A percentile compares a stretch with the other conserved stretches of the same genome.
These are phyloP conservation scores for Heliconius hermathena DNA, from an alignment of 1,140 invertebrate species.

Conservation along the genomic window DNA sequence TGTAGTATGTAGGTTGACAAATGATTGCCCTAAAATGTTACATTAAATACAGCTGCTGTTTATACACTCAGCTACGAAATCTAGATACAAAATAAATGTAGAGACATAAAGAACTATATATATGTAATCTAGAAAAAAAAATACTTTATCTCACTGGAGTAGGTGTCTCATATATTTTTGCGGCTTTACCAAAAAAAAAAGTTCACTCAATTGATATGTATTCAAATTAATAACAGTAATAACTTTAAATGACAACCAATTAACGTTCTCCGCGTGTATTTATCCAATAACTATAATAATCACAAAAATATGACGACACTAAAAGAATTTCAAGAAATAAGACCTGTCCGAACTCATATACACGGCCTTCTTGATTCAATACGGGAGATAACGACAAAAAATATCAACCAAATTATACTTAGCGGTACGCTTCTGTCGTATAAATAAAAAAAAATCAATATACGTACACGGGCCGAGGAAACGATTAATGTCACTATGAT, in stretches of 20 bases:
- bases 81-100: neutral
- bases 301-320: neutral
- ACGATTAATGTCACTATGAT: constrained; percentile 62
- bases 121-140: too few relatives aligned
- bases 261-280: neutral
- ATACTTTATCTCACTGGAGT: too few relatives aligned
- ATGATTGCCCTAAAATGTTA: neutral
- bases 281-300: neutral
- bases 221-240: neutral
- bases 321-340: neutral
- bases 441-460: constrained; percentile 53
- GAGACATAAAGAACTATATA: neutral
- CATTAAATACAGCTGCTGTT: constrained; percentile 1
- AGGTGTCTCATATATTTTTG: too few relatives aligned
- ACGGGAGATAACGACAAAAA: constrained; percentile 49
- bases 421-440: constrained; percentile 46
- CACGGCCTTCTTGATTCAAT: constrained; percentile 6
- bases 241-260: neutral
- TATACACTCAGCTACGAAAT: neutral
- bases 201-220: too few relatives aligned
- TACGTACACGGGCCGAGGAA: constrained; percentile 44
- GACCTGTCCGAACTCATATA: constrained; percentile 3
- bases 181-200: too few relatives aligned
- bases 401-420: constrained; percentile 45
- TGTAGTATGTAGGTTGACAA: neutral